Conservation (phyloP, 2,888 invertebrate genomes). For the Latrodectus elegans region DNA sequence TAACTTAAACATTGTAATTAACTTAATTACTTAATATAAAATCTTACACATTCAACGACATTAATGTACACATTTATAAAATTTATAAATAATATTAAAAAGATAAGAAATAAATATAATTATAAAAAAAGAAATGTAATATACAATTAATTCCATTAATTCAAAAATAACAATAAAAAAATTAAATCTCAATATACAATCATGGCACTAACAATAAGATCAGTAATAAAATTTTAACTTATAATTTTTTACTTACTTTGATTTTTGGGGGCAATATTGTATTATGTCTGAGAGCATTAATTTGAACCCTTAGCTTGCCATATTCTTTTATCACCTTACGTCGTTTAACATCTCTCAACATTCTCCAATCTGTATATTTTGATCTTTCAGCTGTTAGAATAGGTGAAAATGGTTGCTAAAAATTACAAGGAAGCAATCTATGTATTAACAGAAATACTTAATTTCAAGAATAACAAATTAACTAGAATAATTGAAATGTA, state of each 20-base stretch:
- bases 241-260: constrained; percentile 74
- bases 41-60: too few relatives aligned
- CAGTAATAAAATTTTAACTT: not conserved
- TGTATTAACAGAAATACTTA: too few relatives aligned
- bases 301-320: constrained; percentile 85
- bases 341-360: constrained; percentile 88
- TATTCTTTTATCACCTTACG: constrained; percentile 81
- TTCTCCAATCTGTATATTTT: constrained; percentile 81
- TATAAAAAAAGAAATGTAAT: too few relatives aligned
- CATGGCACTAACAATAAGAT: not conserved
- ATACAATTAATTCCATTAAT: too few relatives aligned
- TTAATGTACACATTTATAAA: too few relatives aligned
- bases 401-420: not conserved
- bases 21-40: not conserved
- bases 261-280: constrained; percentile 87
- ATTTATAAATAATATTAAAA: too few relatives aligned
- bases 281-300: constrained; percentile 89
- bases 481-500: too few relatives aligned
- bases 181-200: too few relatives aligned
- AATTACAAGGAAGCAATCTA: not conserved
- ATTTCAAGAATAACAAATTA: too few relatives aligned
- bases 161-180: too few relatives aligned
- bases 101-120: too few relatives aligned
- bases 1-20: not conserved
- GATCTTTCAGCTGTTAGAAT: not conserved